A percentile compares a stretch with the other conserved stretches of the same genome.
Evolutionary conservation across 2,888 invertebrate species (phyloP).

Genomic region (Melipona beecheii): DNA sequence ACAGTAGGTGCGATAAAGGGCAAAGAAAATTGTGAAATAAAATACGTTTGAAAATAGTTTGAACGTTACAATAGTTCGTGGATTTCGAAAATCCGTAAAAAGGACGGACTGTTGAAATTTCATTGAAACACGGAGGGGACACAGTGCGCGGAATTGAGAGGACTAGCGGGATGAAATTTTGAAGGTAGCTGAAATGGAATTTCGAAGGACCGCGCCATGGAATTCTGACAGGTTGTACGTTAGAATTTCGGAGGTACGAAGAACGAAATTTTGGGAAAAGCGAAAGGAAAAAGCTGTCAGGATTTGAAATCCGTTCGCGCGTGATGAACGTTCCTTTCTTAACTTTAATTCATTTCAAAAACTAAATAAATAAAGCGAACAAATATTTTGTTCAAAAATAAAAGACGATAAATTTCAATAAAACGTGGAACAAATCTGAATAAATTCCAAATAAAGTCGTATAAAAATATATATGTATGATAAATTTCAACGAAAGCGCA

Average conservation of each 20-base stretch:
- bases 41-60: background rate
- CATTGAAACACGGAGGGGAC: background rate
- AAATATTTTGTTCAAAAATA: no score
- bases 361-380: no score
- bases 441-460: no score
- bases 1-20: background rate
- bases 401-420: no score
- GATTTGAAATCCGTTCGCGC: no score
- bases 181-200: constrained; percentile 1
- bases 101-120: background rate
- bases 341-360: background rate
- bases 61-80: background rate
- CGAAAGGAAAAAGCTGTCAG: background rate
- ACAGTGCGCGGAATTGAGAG: background rate
- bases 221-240: constrained; percentile 2
- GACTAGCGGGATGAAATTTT: constrained; percentile 6
- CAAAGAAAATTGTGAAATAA: background rate
- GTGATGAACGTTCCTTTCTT: background rate
- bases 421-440: no score
- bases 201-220: background rate
- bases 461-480: no score
- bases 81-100: background rate
- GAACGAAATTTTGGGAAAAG: background rate
- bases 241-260: background rate
- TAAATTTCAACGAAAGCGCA: no score